phyloP scores from a whole-genome alignment of 2,113 vertebrate genomes.

The Vombatus ursinus region DNA sequence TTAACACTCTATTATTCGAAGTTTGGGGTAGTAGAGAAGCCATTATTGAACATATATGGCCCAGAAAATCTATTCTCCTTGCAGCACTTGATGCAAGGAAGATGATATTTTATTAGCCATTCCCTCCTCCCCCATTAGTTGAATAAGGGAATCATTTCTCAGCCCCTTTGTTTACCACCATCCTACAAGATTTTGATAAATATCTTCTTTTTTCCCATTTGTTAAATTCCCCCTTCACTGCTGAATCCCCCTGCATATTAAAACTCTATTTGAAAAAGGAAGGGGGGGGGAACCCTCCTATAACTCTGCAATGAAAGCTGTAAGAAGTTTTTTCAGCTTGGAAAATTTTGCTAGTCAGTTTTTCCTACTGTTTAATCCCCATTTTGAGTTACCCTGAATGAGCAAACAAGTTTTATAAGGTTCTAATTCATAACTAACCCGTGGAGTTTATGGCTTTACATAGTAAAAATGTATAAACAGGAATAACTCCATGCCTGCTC shows the following conservation, averaged over 20 bases:
- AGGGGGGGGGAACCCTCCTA: slow-evolving; percentile 50
- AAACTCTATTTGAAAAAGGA: slow-evolving; percentile 70
- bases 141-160: background rate
- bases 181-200: background rate
- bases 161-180: background rate
- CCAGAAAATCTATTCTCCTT: background rate
- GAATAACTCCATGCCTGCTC: background rate
- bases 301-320: slow-evolving; percentile 80
- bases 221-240: slow-evolving; percentile 45
- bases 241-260: slow-evolving; percentile 29
- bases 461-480: slow-evolving; percentile 67
- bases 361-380: slow-evolving; percentile 86
- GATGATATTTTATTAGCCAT: background rate
- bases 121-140: background rate
- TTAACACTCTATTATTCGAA: background rate
- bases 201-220: slow-evolving; percentile 44
- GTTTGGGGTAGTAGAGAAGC: background rate
- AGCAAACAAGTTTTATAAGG: slow-evolving; percentile 85
- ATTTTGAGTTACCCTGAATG: slow-evolving; percentile 82
- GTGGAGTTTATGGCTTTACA: slow-evolving; percentile 78
- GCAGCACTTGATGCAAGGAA: background rate
- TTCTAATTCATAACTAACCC: slow-evolving; percentile 83
- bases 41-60: background rate
- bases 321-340: slow-evolving; percentile 80
- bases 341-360: slow-evolving; percentile 82